Evolutionary conservation across 2,797 vertebrate genomes (phyloP), one percentile per base, ranked within the genome.

Genomic region (Brachyrhaphis roseni): DNA sequence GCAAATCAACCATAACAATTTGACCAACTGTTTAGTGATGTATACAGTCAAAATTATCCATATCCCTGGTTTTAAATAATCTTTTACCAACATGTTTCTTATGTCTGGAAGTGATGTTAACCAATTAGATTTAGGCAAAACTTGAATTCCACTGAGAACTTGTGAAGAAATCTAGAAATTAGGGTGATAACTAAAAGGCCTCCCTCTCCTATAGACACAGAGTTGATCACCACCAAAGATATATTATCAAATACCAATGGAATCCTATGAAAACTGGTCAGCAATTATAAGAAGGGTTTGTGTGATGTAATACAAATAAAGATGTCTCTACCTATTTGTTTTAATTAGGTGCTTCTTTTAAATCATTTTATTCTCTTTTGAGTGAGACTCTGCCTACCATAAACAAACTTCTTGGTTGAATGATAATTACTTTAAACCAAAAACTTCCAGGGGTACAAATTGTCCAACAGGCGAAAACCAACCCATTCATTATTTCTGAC

Each of bases 401-500:
- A n/a, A 66, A 23, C 64, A 23, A 66, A 39, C 66, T 6, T 41
- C 5, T 70, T 70, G 36, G 66, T 43, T 70, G 23, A 43, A 70
- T 15, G 11, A 43, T 28, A 5, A n/a, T 70, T 26, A 41, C 23
- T 70, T 70, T 70, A 70, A 41, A 43, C 66, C 66, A n/a, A 70
- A 70, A 43, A 8, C 23, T 70, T 2, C 39, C 66, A 70, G 8
- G 36, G 39, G 11, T 43, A 43, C 23, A 41, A 23, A 41, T 68
- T 4, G 15, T 71, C 39, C 11, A 76, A 26, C 64, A 78, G 85
- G 57, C 73, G 82, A 72, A 86, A 88, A 82, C 77, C 68, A 74
- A 72, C 74, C 57, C 20, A 2, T 81, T 90, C 7, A 77, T 92
- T 86, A 88, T 86, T 83, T 87, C 76, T 78, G 78, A 81, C 81